phyloP scores from a whole-genome alignment of 2,113 vertebrate genomes.

The Brienomyrus brachyistius region DNA sequence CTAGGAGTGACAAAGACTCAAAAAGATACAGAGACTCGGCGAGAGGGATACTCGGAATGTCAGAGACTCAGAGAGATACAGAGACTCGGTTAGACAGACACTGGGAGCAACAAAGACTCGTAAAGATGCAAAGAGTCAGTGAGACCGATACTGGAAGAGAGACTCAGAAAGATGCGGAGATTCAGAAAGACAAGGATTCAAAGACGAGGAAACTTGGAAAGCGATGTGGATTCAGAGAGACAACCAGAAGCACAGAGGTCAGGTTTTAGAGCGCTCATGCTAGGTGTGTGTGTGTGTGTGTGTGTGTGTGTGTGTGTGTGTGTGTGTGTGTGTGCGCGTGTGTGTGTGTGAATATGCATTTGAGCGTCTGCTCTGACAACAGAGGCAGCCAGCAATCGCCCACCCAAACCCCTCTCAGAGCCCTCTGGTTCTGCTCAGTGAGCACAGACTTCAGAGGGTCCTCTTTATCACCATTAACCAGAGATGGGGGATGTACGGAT shows the following conservation, averaged over 20 bases:
- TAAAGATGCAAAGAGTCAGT: neutral
- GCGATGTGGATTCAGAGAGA: neutral
- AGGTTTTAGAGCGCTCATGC: slow-evolving; percentile 2
- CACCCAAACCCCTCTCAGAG: slow-evolving; percentile 13
- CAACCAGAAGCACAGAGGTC: neutral
- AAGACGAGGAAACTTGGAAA: neutral
- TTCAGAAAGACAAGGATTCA: neutral
- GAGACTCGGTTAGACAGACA: neutral
- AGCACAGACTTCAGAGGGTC: neutral
- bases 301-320: neutral
- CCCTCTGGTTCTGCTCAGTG: slow-evolving; percentile 9
- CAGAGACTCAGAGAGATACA: too few relatives aligned
- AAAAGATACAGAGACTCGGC: neutral
- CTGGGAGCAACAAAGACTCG: neutral
- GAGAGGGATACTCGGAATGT: too few relatives aligned
- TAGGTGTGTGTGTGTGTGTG: neutral
- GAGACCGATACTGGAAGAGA: neutral
- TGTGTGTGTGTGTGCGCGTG: neutral
- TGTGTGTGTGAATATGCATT: neutral
- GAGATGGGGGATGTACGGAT: slow-evolving; percentile 17
- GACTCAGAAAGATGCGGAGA: neutral
- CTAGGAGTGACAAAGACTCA: neutral
- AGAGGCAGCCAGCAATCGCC: slow-evolving; percentile 9
- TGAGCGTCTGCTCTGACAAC: slow-evolving; percentile 7
- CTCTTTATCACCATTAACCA: slow-evolving; percentile 17